Evolutionary conservation across 2,113 vertebrate species (phyloP).

Genomic region (Cyanoliseus patagonus): DNA sequence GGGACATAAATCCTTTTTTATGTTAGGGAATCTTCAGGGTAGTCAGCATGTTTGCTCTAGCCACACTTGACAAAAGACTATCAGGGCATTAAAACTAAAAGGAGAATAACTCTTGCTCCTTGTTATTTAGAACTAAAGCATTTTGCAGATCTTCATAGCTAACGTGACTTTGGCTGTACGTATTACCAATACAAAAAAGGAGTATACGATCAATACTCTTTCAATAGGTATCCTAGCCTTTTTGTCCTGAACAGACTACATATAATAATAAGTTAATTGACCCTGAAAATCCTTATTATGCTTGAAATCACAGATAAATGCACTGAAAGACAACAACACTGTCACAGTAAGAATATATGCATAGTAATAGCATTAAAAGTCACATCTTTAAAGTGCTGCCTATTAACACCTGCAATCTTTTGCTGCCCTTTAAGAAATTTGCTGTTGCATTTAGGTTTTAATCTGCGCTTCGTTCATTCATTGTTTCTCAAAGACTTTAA

Average conservation of each 20-base stretch:
- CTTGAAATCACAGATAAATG: conserved; percentile 53
- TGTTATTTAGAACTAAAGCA: background rate
- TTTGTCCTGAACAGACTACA: background rate
- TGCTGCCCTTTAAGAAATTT: background rate
- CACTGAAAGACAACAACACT: conserved; percentile 27
- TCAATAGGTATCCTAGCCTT: background rate
- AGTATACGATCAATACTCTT: background rate
- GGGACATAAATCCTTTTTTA: background rate
- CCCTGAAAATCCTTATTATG: conserved; percentile 53
- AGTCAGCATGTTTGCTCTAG: background rate
- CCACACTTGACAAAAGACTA: background rate
- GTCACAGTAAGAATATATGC: background rate
- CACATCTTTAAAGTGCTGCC: background rate
- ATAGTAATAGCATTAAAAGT: background rate
- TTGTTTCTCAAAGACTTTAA: background rate
- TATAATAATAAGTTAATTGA: conserved; percentile 58
- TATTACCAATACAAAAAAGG: background rate
- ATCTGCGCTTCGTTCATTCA: background rate
- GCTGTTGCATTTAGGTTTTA: background rate
- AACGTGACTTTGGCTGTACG: background rate
- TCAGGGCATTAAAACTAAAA: background rate
- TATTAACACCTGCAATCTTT: background rate
- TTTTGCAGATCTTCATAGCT: background rate
- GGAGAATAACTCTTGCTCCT: background rate
- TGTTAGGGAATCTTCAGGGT: background rate